Evolutionary conservation across 1,140 invertebrate genomes (phyloP).

Genomic region (Propsilocerus akamusi): DNA sequence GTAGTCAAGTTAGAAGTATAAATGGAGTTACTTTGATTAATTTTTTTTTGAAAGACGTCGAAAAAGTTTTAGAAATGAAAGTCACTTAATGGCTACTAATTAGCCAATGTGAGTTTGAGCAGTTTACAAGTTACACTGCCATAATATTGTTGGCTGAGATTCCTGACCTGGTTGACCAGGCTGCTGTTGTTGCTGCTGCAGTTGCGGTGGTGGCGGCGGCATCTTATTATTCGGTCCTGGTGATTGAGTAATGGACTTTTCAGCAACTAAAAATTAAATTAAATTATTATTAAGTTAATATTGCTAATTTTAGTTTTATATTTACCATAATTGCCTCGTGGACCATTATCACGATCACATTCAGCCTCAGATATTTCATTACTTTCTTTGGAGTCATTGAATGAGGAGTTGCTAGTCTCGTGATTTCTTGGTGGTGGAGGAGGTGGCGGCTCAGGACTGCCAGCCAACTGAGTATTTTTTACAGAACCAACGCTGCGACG

Average conservation of each 20-base stretch:
- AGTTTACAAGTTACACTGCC: conserved; percentile 87
- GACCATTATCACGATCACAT: conserved; percentile 66
- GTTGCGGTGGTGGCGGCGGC: neutral
- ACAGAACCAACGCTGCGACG: conserved; percentile 40
- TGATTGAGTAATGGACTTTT: conserved; percentile 43
- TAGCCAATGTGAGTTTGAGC: no score
- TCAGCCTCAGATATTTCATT: conserved; percentile 86
- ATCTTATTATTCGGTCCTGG: conserved; percentile 1
- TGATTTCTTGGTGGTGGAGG: conserved; percentile 57
- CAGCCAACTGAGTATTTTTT: conserved; percentile 40
- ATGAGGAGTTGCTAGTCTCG: conserved; percentile 51
- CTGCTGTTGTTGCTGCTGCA: conserved; percentile 46
- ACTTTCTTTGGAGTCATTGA: conserved; percentile 80
- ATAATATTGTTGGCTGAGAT: conserved; percentile 93
- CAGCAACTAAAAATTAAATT: conserved; percentile 42
- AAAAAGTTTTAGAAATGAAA: no score
- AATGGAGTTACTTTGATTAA: no score
- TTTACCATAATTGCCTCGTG: conserved; percentile 51
- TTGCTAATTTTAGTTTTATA: conserved; percentile 10
- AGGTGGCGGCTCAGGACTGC: conserved; percentile 70
- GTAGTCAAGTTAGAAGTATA: no score
- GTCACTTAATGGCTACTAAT: no score
- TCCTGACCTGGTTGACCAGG: conserved; percentile 44
- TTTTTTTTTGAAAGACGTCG: no score
- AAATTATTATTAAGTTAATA: neutral